A percentile compares a stretch with the other conserved stretches of the same genome.
Evolutionary conservation across 2,113 vertebrate genomes (phyloP).

Genomic region (Silurus glanis): DNA sequence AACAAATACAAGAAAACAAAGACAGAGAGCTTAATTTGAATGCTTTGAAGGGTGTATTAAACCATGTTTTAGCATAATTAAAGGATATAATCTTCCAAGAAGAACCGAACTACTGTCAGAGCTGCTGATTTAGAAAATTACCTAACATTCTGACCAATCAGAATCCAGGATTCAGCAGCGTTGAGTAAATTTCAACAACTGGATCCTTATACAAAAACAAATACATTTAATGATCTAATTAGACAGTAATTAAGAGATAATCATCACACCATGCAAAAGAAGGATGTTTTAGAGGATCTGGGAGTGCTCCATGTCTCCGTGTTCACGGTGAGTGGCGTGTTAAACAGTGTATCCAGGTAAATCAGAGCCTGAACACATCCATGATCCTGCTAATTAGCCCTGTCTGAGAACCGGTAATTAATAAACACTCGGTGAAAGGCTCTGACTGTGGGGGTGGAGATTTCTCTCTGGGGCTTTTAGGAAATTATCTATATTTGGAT

Average conservation of each 20-base stretch:
- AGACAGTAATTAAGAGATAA: background rate
- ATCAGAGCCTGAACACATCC: constrained; percentile 15
- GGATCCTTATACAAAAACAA: background rate
- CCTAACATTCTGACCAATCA: background rate
- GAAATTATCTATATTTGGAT: background rate
- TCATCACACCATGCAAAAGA: background rate
- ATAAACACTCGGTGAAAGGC: background rate
- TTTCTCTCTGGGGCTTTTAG: background rate
- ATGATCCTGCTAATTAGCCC: constrained; percentile 18
- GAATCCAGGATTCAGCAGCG: background rate
- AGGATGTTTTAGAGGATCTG: background rate
- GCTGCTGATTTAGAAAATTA: background rate
- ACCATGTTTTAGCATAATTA: too few relatives aligned
- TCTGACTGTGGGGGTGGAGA: background rate
- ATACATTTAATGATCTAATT: background rate
- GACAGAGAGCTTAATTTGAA: background rate
- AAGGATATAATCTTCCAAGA: background rate
- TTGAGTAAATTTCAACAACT: background rate
- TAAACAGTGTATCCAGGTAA: background rate
- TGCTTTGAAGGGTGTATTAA: background rate
- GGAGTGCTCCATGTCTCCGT: background rate
- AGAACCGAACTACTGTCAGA: background rate
- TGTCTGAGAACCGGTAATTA: constrained; percentile 12
- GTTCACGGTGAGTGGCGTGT: background rate
- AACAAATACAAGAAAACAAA: background rate